phyloP scores from a whole-genome alignment of 1,140 invertebrate species.

The Aphelenchoides besseyi region DNA sequence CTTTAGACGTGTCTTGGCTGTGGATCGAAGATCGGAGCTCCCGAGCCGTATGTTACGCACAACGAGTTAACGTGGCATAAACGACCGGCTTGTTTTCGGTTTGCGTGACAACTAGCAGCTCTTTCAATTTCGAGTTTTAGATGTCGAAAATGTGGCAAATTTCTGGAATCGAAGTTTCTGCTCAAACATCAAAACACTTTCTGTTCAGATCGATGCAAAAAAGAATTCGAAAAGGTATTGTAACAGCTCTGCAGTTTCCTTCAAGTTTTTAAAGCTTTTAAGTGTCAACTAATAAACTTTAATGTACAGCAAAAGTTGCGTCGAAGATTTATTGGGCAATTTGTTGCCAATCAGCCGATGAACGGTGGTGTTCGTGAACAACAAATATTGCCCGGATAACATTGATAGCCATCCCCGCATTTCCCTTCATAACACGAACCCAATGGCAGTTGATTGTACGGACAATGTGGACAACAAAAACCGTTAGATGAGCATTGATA shows the following conservation, averaged over 20 bases:
- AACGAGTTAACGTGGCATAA: conserved; percentile 77
- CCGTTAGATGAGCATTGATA: conserved; percentile 23
- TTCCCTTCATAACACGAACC: conserved; percentile 23
- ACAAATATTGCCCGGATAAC: conserved; percentile 26
- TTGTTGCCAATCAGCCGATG: neutral
- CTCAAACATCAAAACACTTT: conserved; percentile 21
- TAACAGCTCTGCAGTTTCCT: conserved; percentile 8
- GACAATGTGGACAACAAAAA: conserved; percentile 26
- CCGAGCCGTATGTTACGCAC: conserved; percentile 74
- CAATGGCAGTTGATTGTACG: neutral
- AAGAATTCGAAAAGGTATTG: conserved; percentile 18
- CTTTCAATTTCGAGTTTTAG: conserved; percentile 4
- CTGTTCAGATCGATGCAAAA: conserved; percentile 29
- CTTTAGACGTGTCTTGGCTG: conserved; percentile 73
- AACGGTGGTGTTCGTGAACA: neutral
- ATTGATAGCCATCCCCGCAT: conserved; percentile 15
- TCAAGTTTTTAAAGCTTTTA: neutral
- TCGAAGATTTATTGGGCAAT: no score
- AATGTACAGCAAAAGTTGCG: no score
- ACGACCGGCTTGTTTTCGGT: conserved; percentile 71
- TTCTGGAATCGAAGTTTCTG: conserved; percentile 28
- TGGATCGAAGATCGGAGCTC: conserved; percentile 71
- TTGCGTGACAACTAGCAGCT: no score
- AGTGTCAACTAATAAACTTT: neutral
- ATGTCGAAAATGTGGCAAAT: conserved; percentile 23